Percentiles rank a stretch among this genome's conserved stretches.
Conservation (phyloP, 2,797 vertebrate species). For the Uromys caudimaculatus region DNA sequence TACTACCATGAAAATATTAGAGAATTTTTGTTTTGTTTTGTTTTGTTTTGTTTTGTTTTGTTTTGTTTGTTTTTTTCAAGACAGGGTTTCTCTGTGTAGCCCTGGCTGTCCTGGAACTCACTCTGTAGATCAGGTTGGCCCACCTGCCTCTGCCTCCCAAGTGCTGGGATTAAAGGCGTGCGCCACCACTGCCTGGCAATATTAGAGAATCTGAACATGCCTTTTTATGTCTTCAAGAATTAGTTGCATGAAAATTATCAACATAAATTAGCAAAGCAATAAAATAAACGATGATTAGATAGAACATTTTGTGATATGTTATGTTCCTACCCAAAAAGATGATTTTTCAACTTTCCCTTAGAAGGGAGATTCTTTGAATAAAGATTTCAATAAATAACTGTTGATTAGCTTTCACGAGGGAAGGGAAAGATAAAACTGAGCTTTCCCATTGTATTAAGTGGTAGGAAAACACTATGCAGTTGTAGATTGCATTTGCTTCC, state of each 20-base stretch:
- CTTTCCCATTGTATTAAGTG: conserved; percentile 52
- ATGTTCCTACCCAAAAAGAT: conserved; percentile 28
- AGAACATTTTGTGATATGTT: neutral
- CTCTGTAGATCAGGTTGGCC: too few species aligned
- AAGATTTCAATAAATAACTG: conserved; percentile 46
- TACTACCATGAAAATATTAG: neutral
- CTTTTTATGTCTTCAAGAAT: conserved; percentile 9
- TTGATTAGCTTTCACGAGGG: conserved; percentile 36
- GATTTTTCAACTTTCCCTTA: neutral
- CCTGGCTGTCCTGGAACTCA: too few species aligned
- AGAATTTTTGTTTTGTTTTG: too few species aligned
- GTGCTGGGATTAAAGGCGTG: too few species aligned
- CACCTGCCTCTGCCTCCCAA: too few species aligned
- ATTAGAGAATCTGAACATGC: neutral
- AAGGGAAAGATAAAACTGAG: conserved; percentile 53
- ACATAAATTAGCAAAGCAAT: conserved; percentile 10
- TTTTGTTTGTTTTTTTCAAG: too few species aligned
- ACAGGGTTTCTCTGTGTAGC: too few species aligned
- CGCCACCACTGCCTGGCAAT: too few species aligned
- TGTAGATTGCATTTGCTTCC: neutral
- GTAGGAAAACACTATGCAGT: conserved; percentile 52
- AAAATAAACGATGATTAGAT: conserved; percentile 30
- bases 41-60: too few species aligned
- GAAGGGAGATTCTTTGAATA: conserved; percentile 38
- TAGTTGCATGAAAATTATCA: neutral